A percentile compares a stretch with the other conserved stretches of the same genome.
phyloP scores from a whole-genome alignment of 2,113 vertebrate genomes.

The Scatophagus argus region DNA sequence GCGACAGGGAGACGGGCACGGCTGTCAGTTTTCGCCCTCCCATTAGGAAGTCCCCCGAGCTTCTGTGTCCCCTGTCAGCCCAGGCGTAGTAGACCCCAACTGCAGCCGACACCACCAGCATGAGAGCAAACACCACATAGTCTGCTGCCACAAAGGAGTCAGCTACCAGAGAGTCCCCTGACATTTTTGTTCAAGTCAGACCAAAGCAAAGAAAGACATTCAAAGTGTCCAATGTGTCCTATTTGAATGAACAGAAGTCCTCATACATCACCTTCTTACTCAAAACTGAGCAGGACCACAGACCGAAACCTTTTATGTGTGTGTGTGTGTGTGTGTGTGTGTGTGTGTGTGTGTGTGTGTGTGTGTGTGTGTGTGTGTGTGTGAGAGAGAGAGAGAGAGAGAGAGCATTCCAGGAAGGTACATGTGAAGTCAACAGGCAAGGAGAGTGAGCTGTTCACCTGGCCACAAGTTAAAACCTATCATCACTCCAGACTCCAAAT shows the following conservation, averaged over 20 bases:
- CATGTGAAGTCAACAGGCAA: slow-evolving; percentile 14
- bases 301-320: slow-evolving; percentile 32
- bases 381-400: not conserved
- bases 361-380: slow-evolving; percentile 18
- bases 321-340: slow-evolving; percentile 23
- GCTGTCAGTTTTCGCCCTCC: slow-evolving; percentile 90
- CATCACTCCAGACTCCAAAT: slow-evolving; percentile 1
- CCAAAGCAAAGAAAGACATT: slow-evolving; percentile 1
- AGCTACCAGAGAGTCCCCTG: slow-evolving; percentile 46
- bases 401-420: slow-evolving; percentile 37
- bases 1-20: slow-evolving; percentile 91
- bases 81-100: slow-evolving; percentile 93
- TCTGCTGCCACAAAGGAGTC: slow-evolving; percentile 86
- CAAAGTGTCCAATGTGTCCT: slow-evolving; percentile 2
- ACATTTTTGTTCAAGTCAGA: slow-evolving; percentile 36
- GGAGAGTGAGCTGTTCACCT: slow-evolving; percentile 23
- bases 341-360: slow-evolving; percentile 31
- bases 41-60: slow-evolving; percentile 88
- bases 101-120: slow-evolving; percentile 90
- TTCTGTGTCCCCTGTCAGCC: slow-evolving; percentile 81
- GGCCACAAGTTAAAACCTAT: slow-evolving; percentile 23
- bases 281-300: slow-evolving; percentile 44
- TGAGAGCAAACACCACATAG: slow-evolving; percentile 92
- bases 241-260: slow-evolving; percentile 32
- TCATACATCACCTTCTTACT: slow-evolving; percentile 36